Conservation (phyloP, 2,888 invertebrate species). For the Phalera bucephala region DNA sequence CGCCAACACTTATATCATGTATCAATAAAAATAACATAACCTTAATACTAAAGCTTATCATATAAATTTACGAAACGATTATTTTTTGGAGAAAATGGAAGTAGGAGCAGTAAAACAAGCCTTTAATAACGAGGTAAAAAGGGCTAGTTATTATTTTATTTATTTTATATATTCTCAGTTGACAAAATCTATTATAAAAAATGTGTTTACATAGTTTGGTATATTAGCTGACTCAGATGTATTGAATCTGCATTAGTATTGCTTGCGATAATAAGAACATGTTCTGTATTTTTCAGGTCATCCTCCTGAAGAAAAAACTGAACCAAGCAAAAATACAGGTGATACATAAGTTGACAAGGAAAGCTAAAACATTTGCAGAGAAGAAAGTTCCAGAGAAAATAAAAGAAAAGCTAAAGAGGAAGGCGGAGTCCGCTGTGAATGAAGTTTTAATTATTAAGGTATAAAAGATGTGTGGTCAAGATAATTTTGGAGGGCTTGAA, state of each 20-base stretch:
- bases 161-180: too few relatives aligned
- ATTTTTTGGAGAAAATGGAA: slow-evolving; percentile 54
- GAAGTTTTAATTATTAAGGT: slow-evolving; percentile 75
- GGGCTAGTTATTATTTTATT: background rate
- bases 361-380: slow-evolving; percentile 63
- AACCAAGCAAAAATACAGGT: slow-evolving; percentile 70
- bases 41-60: slow-evolving; percentile 12
- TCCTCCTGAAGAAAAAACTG: slow-evolving; percentile 64
- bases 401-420: slow-evolving; percentile 61
- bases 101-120: slow-evolving; percentile 77
- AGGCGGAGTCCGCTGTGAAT: slow-evolving; percentile 67
- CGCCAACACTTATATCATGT: too few relatives aligned
- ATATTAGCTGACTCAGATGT: too few relatives aligned
- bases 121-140: slow-evolving; percentile 71
- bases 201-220: too few relatives aligned
- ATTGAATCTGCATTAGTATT: too few relatives aligned
- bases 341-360: slow-evolving; percentile 72
- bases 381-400: slow-evolving; percentile 63
- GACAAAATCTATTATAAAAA: too few relatives aligned
- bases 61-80: too few relatives aligned
- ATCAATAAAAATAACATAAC: slow-evolving; percentile 29
- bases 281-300: slow-evolving; percentile 71
- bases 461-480: too few relatives aligned
- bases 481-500: too few relatives aligned
- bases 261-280: too few relatives aligned